Conservation (phyloP, 2,888 invertebrate species). For the Cosmia trapezina region DNA sequence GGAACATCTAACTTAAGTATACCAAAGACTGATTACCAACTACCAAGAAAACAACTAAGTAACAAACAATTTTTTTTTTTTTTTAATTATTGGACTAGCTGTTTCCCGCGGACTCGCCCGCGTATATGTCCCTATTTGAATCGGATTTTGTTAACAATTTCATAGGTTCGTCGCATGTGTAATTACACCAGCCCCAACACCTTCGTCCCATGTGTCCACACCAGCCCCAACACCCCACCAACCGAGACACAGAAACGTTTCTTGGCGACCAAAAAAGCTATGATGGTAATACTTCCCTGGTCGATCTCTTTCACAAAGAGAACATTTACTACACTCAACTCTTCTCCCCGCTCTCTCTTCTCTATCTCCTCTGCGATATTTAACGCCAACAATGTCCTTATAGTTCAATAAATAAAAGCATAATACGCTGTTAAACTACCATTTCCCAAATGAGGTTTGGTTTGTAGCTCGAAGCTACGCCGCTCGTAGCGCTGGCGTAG, state of each 20-base stretch:
- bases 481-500: conserved; percentile 55
- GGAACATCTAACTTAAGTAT: background rate
- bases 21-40: background rate
- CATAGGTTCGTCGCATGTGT: no score
- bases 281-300: background rate
- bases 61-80: background rate
- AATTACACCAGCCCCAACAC: no score
- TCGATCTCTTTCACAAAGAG: background rate
- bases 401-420: conserved; percentile 13
- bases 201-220: no score
- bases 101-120: no score
- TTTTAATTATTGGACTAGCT: background rate
- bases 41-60: background rate
- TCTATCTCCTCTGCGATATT: background rate
- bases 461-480: conserved; percentile 53
- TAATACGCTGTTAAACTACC: conserved; percentile 13
- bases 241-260: background rate
- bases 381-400: conserved; percentile 2
- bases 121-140: no score
- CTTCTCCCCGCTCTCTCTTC: no score
- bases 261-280: background rate
- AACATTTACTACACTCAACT: background rate
- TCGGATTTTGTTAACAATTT: no score
- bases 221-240: no score
- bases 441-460: conserved; percentile 36